phyloP scores from a whole-genome alignment of 2,797 vertebrate genomes.

The Limosa lapponica region DNA sequence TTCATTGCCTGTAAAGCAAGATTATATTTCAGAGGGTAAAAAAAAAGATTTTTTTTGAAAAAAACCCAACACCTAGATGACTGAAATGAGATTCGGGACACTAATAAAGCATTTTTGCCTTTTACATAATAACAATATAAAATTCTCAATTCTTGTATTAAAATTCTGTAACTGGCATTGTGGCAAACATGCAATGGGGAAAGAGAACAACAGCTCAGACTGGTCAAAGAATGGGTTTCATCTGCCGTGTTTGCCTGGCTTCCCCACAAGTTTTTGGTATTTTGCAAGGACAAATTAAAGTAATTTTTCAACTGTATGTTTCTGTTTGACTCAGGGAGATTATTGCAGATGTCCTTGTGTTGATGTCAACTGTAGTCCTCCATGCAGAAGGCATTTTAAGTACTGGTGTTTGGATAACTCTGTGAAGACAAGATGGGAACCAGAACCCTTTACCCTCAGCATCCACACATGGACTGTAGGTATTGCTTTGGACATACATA shows the following conservation, averaged over 20 bases:
- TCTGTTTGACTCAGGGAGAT: background rate
- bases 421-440: background rate
- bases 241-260: background rate
- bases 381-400: background rate
- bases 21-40: background rate
- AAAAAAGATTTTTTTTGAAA: background rate
- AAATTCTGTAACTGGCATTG: background rate
- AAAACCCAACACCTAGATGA: background rate
- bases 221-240: background rate
- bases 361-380: background rate
- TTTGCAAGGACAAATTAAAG: background rate
- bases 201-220: background rate
- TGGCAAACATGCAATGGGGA: background rate
- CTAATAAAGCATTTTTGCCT: background rate
- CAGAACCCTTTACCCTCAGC: rapidly evolving
- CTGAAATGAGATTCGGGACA: background rate
- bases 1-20: background rate
- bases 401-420: background rate
- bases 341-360: background rate
- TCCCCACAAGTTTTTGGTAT: background rate
- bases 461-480: rapidly evolving
- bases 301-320: background rate
- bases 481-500: background rate
- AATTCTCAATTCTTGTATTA: background rate
- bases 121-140: background rate